Conservation (phyloP, 2,797 vertebrate genomes). For the Brachyrhaphis roseni region DNA sequence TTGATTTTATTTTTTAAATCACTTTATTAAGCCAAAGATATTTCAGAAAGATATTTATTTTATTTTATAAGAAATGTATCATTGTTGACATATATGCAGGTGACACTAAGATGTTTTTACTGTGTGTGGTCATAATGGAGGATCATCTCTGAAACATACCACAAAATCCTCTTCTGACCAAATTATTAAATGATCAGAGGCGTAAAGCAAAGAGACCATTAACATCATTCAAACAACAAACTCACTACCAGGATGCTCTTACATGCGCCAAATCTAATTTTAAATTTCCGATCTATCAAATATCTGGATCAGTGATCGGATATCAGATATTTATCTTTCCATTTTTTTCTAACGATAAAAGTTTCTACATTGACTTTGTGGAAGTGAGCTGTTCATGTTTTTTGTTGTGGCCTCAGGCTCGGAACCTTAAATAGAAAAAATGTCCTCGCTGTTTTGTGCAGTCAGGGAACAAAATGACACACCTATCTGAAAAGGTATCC, state of each 20-base stretch:
- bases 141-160: background rate
- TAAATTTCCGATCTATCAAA: constrained; percentile 18
- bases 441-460: constrained; percentile 52
- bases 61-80: background rate
- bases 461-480: constrained; percentile 61
- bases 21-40: background rate
- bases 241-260: background rate
- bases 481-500: constrained; percentile 63
- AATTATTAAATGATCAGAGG: background rate
- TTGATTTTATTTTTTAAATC: background rate
- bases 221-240: background rate
- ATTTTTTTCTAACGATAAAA: constrained; percentile 54
- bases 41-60: background rate
- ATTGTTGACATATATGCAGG: background rate
- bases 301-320: constrained; percentile 30
- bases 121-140: background rate
- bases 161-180: background rate
- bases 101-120: background rate
- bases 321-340: constrained; percentile 29
- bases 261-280: constrained; percentile 25
- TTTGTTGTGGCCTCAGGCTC: constrained; percentile 58
- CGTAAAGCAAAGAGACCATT: background rate
- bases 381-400: constrained; percentile 22
- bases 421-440: constrained; percentile 55
- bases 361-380: constrained; percentile 32